A percentile compares a stretch with the other conserved stretches of the same genome.
These are phyloP conservation scores for Sebastes cheni DNA, from an alignment of 2,797 vertebrate genomes.

Conservation along the genomic window DNA sequence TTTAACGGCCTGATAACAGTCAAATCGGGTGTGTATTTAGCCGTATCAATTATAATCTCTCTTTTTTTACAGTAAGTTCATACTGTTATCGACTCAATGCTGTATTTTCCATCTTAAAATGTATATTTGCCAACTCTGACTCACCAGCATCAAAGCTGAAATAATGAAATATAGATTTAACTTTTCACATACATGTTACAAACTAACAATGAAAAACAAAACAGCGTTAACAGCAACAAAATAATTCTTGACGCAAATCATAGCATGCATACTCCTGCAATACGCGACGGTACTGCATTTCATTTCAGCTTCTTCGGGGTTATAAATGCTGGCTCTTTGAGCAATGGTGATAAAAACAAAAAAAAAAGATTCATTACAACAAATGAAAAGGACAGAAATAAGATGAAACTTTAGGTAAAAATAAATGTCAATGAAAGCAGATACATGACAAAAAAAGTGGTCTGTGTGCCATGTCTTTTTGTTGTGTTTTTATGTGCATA, in stretches of 20 bases:
- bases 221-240: conserved; percentile 63
- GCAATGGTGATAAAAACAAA: conserved; percentile 36
- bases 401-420: conserved; percentile 17
- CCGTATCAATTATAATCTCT: conserved; percentile 39
- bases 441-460: conserved; percentile 56
- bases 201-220: conserved; percentile 65
- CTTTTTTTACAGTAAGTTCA: conserved; percentile 53
- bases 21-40: conserved; percentile 18
- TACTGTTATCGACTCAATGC: conserved; percentile 33
- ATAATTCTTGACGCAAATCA: conserved; percentile 44
- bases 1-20: too few relatives aligned
- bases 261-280: conserved; percentile 66
- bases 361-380: conserved; percentile 39
- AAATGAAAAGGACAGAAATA: conserved; percentile 36
- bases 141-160: conserved; percentile 89
- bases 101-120: conserved; percentile 58
- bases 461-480: conserved; percentile 48
- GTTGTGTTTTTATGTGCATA: conserved; percentile 71
- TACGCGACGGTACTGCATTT: conserved; percentile 48
- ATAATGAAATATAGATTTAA: conserved; percentile 57
- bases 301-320: conserved; percentile 64
- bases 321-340: conserved; percentile 70
- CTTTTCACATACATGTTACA: conserved; percentile 69
- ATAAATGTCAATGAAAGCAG: conserved; percentile 52
- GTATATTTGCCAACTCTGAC: conserved; percentile 82